These are phyloP conservation scores for Petrosia ficiformis DNA, from an alignment of 37 sponge, comb jelly and placozoan genomes.

Conservation along the genomic window DNA sequence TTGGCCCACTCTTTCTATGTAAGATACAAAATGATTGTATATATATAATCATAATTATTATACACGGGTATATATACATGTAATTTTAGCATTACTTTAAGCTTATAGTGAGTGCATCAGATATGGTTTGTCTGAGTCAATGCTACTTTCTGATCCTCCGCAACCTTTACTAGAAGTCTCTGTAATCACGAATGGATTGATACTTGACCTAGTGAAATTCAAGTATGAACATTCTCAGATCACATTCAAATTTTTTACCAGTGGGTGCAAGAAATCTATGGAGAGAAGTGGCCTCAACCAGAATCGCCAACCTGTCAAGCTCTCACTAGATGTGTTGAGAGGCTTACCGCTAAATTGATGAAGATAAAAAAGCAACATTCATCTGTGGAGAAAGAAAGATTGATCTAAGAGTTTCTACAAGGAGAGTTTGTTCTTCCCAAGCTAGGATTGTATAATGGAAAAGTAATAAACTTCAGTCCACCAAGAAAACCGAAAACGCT, in stretches of 20 bases:
- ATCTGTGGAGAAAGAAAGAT: not conserved
- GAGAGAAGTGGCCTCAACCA: constrained; percentile 17
- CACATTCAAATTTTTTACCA: not conserved
- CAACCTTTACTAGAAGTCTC: not conserved
- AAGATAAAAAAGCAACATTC: constrained; percentile 4
- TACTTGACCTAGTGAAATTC: constrained; percentile 3
- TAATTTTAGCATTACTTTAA: too few relatives aligned
- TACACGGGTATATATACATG: too few relatives aligned
- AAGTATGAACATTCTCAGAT: constrained; percentile 6
- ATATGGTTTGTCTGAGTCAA: too few relatives aligned
- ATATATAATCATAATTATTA: too few relatives aligned
- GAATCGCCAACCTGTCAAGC: constrained; percentile 16
- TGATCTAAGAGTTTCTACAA: constrained; percentile 7
- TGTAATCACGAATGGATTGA: not conserved
- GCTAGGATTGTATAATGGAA: constrained; percentile 6
- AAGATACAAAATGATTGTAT: too few relatives aligned
- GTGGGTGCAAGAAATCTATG: constrained; percentile 9
- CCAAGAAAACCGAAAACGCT: not conserved
- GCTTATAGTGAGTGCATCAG: too few relatives aligned
- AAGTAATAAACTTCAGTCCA: constrained; percentile 21
- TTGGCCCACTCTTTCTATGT: too few relatives aligned
- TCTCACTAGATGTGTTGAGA: not conserved
- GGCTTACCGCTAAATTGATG: constrained; percentile 1
- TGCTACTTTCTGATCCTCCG: too few relatives aligned
- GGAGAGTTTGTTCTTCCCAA: constrained; percentile 14